Base-by-base conservation (phyloP, 2,113 vertebrate genomes). In the Pimephales promelas region DNA sequence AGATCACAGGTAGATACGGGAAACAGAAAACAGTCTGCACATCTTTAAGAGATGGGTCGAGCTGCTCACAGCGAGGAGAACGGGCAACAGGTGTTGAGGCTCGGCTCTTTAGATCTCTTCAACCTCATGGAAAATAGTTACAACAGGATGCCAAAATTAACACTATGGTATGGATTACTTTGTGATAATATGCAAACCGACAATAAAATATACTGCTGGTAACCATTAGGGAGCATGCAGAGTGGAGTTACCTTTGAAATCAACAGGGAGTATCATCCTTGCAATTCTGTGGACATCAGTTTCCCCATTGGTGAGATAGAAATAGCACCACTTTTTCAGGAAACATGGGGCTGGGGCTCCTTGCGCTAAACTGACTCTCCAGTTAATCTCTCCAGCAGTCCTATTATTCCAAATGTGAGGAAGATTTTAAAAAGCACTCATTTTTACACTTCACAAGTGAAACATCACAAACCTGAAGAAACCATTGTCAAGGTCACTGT, bases 401-500 rank as follows among this genome's bases (percentile, higher is more conserved):
- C 64, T 40, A 31, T 68, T 68, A 68, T 68, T 68, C 16, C 28
- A 68, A 68, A 68, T n/a, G n/a, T 45, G 18, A 36, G 7, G 43
- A 45, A 45, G 43, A 36, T 68, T 68, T 1, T 9, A n/a, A 57
- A 57, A 57, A 9, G 8, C 64, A 68, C 31, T 68, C 2, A 31
- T 9, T n/a, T 10, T 56, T 56, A 56, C 54, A n/a, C n/a, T n/a
- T n/a, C n/a, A n/a, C n/a, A n/a, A n/a, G 18, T 68, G 36, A 6
- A 68, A 9, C 7, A 9, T 68, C 18, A 68, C 64, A 68, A 34
- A 68, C 64, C 64, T 68, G 64, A 34, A 68, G 31, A 68, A 16
- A 34, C 64, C 64, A 68, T 68, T 68, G 31, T 68, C 64, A 36
- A 68, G 64, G 31, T 68, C 64, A 68, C 31, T 68, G 64, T 68